A percentile compares a stretch with the other conserved stretches of the same genome.
Conservation (phyloP, 2,888 invertebrate species). For the Zygothrica quintamaculata region DNA sequence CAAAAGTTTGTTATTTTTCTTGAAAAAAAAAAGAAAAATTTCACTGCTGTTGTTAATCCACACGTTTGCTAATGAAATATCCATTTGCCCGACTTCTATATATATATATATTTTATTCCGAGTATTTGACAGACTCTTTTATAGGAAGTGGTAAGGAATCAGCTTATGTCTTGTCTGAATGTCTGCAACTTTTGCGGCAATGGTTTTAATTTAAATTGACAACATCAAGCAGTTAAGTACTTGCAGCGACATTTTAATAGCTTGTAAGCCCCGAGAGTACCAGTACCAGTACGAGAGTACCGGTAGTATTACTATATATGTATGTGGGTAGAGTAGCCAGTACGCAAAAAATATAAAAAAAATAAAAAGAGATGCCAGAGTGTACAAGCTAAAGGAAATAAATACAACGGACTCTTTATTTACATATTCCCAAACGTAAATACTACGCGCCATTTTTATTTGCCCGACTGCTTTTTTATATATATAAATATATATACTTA, state of each 20-base stretch:
- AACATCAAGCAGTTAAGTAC: conserved; percentile 82
- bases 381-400: conserved; percentile 70
- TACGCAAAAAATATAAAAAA: no score
- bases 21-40: no score
- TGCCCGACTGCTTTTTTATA: conserved; percentile 53
- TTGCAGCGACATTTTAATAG: conserved; percentile 82
- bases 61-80: conserved; percentile 66
- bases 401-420: conserved; percentile 76
- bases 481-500: no score
- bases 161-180: conserved; percentile 43
- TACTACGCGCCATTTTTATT: conserved; percentile 77
- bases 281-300: conserved; percentile 25
- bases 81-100: conserved; percentile 59
- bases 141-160: conserved; percentile 32
- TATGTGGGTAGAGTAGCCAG: not conserved
- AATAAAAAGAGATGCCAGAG: conserved; percentile 58
- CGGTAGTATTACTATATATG: not conserved
- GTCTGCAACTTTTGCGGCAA: conserved; percentile 73
- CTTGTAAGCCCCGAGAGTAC: conserved; percentile 79
- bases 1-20: conserved; percentile 45
- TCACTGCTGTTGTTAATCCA: conserved; percentile 57
- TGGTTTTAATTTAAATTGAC: conserved; percentile 82
- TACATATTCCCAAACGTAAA: conserved; percentile 80
- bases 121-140: conserved; percentile 21
- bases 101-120: no score